These are phyloP conservation scores for Heterotilapia buettikoferi DNA, from an alignment of 2,113 vertebrate genomes.

Conservation along the genomic window DNA sequence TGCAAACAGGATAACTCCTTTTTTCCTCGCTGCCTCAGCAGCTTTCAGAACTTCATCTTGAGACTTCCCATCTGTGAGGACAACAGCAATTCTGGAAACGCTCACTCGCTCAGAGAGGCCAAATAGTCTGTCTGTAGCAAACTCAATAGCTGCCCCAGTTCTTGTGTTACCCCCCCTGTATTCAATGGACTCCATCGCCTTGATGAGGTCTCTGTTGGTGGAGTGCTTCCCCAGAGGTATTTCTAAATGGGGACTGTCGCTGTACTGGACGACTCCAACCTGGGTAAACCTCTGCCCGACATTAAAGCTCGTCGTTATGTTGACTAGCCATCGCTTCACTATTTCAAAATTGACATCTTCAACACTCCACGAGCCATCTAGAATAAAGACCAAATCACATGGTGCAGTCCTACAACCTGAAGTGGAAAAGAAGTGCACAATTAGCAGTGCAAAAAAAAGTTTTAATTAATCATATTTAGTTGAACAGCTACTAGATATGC, in stretches of 20 bases:
- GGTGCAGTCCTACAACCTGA: conserved; percentile 92
- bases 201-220: conserved; percentile 77
- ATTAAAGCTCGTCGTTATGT: conserved; percentile 91
- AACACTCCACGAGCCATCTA: conserved; percentile 96
- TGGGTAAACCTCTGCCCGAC: conserved; percentile 94
- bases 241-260: conserved; percentile 87
- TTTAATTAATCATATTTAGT: background rate
- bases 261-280: conserved; percentile 95
- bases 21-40: conserved; percentile 88
- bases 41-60: conserved; percentile 89
- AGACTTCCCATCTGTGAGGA: conserved; percentile 94
- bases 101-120: conserved; percentile 81
- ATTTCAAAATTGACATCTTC: conserved; percentile 95
- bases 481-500: conserved; percentile 21
- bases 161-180: conserved; percentile 94
- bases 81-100: conserved; percentile 89
- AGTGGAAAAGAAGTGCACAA: conserved; percentile 36
- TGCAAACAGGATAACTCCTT: conserved; percentile 89
- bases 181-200: conserved; percentile 83
- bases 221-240: conserved; percentile 83
- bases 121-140: conserved; percentile 88
- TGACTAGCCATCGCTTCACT: conserved; percentile 93
- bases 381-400: conserved; percentile 91
- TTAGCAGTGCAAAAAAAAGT: background rate
- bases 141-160: conserved; percentile 91